Percentiles rank a stretch among this genome's conserved stretches.
Conservation (phyloP, 2,888 invertebrate genomes). For the Cartodere bifasciata region DNA sequence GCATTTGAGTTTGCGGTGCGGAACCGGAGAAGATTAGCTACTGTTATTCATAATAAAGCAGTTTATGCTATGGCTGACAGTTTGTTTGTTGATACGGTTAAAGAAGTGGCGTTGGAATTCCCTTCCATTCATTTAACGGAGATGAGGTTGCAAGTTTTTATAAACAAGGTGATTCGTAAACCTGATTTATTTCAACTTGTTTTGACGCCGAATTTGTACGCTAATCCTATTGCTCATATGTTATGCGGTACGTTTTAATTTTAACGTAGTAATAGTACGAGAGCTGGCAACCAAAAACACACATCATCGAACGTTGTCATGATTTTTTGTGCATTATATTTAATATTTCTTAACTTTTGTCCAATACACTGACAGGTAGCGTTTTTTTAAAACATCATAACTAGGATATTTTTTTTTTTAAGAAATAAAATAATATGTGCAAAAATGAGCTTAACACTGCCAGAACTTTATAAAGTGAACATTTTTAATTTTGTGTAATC, state of each 20-base stretch:
- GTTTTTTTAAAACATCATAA: too few species aligned
- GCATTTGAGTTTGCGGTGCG: slow-evolving; percentile 46
- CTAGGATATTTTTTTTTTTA: too few species aligned
- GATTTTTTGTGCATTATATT: too few species aligned
- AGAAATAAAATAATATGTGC: too few species aligned
- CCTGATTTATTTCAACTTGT: slow-evolving; percentile 28
- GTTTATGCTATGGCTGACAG: slow-evolving; percentile 31
- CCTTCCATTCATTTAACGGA: slow-evolving; percentile 24
- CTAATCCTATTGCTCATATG: slow-evolving; percentile 25
- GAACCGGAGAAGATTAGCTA: slow-evolving; percentile 44
- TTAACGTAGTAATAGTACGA: too few species aligned
- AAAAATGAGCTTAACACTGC: too few species aligned
- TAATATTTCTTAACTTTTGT: too few species aligned
- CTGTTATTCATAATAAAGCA: slow-evolving; percentile 53
- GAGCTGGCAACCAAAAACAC: too few species aligned
- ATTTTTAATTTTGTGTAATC: too few species aligned
- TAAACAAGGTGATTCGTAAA: slow-evolving; percentile 25
- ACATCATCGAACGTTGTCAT: too few species aligned
- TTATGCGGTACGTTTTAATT: slow-evolving; percentile 24
- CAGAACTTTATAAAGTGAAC: too few species aligned
- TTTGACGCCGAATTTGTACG: slow-evolving; percentile 29
- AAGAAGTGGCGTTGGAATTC: slow-evolving; percentile 22
- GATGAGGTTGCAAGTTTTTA: slow-evolving; percentile 26
- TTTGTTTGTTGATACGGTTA: slow-evolving; percentile 25
- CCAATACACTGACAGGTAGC: too few species aligned